Conservation (phyloP, 2,888 invertebrate genomes). For the Catonia carolina region DNA sequence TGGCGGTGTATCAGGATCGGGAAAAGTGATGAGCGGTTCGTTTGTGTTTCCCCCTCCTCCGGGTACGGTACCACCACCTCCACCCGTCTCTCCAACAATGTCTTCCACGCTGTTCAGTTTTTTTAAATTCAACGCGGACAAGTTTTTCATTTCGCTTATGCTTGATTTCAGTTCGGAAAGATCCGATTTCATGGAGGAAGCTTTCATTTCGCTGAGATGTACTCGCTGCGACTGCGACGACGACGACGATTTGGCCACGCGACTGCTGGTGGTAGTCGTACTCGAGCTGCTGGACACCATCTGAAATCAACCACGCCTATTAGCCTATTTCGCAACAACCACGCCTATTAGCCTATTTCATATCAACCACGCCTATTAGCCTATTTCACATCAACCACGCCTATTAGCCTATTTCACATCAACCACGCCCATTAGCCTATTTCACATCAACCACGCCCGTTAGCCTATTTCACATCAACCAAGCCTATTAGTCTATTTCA, state of each 20-base stretch:
- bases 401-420: too few relatives aligned
- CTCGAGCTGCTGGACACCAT: conserved; percentile 42
- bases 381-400: too few relatives aligned
- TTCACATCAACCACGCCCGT: too few relatives aligned
- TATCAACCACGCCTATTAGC: too few relatives aligned
- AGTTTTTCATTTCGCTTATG: conserved; percentile 80
- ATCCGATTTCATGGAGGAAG: conserved; percentile 65
- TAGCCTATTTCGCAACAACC: too few relatives aligned
- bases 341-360: too few relatives aligned
- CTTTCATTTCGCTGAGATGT: conserved; percentile 62
- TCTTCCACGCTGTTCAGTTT: conserved; percentile 29
- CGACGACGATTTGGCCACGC: conserved; percentile 46
- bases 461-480: too few relatives aligned
- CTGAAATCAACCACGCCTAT: conserved; percentile 12
- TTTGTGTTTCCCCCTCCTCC: conserved; percentile 35
- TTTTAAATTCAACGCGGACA: conserved; percentile 40
- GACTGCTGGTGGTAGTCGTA: conserved; percentile 52
- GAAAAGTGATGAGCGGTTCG: conserved; percentile 71
- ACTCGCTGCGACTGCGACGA: conserved; percentile 47
- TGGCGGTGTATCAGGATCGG: conserved; percentile 68
- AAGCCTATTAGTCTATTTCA: too few relatives aligned
- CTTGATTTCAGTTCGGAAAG: conserved; percentile 72
- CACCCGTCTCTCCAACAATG: conserved; percentile 38
- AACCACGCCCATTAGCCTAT: too few relatives aligned
- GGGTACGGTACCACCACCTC: conserved; percentile 27